Percentiles rank a stretch among this genome's conserved stretches.
Evolutionary conservation across 1,140 invertebrate genomes (phyloP).

Genomic region (Trigoniulus corallinus): DNA sequence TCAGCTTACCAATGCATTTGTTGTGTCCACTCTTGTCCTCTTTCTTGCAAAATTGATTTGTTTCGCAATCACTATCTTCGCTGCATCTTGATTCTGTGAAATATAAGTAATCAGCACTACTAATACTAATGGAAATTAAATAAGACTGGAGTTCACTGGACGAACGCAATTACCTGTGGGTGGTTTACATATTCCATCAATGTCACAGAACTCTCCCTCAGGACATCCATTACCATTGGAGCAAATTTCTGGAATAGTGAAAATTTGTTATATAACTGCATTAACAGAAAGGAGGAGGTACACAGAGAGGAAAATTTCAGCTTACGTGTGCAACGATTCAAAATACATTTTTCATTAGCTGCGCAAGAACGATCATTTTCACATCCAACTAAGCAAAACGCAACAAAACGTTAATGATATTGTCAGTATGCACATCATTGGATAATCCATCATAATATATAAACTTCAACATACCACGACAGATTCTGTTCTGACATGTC

Average conservation of each 20-base stretch:
- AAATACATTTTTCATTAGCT: slow-evolving; percentile 8
- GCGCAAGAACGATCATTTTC: slow-evolving; percentile 2
- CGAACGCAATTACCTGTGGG: too few species aligned
- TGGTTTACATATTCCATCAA: neutral
- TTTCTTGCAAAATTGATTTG: neutral
- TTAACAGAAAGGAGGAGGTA: neutral
- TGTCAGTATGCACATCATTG: neutral
- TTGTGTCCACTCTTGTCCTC: neutral
- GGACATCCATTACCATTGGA: neutral
- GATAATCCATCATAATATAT: neutral
- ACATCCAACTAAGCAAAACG: slow-evolving; percentile 3
- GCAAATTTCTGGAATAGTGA: neutral
- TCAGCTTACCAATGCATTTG: neutral
- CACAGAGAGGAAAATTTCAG: neutral
- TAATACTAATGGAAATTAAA: too few species aligned
- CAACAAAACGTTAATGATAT: slow-evolving; percentile 1
- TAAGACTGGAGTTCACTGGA: too few species aligned
- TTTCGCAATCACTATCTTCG: neutral
- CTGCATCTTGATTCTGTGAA: neutral
- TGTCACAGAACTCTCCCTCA: neutral
- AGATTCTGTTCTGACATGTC: slow-evolving; percentile 7
- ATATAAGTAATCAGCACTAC: neutral
- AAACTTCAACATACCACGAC: slow-evolving; percentile 4
- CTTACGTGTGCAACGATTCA: neutral
- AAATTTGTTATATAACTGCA: neutral